Evolutionary conservation across 2,113 vertebrate genomes (phyloP).

Genomic region (Hyperoodon ampullatus): DNA sequence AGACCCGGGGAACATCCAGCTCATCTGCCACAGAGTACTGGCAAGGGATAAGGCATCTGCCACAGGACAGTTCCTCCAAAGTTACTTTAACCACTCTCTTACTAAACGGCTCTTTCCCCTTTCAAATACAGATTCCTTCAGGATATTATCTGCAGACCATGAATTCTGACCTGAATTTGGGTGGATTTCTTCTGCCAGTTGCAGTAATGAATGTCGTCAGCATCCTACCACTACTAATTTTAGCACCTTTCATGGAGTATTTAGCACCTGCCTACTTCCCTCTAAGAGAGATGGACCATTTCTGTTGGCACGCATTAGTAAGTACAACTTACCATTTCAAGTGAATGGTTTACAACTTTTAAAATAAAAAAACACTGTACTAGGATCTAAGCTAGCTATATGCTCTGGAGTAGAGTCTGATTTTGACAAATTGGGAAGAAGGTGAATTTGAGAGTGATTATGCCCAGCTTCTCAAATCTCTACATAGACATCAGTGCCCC

Average conservation of each 20-base stretch:
- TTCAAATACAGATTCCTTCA: constrained; percentile 90
- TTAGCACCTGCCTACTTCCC: constrained; percentile 84
- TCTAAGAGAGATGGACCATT: constrained; percentile 80
- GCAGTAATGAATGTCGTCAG: constrained; percentile 93
- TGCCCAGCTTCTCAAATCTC: background rate
- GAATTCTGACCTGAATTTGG: constrained; percentile 93
- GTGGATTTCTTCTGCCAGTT: constrained; percentile 90
- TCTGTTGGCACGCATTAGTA: constrained; percentile 90
- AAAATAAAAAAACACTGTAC: background rate
- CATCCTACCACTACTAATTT: constrained; percentile 90
- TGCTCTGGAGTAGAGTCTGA: background rate
- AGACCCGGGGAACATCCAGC: background rate
- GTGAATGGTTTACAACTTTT: background rate
- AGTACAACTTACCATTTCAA: constrained; percentile 63
- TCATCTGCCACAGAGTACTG: background rate
- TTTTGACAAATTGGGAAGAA: background rate
- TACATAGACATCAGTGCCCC: background rate
- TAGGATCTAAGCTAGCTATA: background rate
- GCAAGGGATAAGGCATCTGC: no score
- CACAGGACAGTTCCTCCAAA: background rate
- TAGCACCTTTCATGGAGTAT: constrained; percentile 91
- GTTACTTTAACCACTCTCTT: background rate
- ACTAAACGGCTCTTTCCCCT: background rate
- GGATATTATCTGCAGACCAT: constrained; percentile 96
- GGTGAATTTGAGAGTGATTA: background rate